phyloP scores from a whole-genome alignment of 2,113 vertebrate species.

The Odocoileus hemionus region DNA sequence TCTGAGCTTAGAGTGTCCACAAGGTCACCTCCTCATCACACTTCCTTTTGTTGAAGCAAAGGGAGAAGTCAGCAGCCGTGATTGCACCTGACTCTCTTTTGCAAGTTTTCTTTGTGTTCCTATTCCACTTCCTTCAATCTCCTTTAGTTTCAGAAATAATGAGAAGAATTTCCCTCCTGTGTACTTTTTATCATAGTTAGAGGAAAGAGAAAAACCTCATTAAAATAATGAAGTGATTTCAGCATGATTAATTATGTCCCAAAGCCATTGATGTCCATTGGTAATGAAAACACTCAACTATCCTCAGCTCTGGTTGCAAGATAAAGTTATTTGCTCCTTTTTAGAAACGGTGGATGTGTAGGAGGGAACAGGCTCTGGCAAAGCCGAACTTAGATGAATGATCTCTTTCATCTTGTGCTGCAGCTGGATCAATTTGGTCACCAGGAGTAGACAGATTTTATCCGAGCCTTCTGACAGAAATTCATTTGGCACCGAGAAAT shows the following conservation, averaged over 20 bases:
- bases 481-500: conserved; percentile 36
- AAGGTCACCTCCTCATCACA: background rate
- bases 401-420: conserved; percentile 36
- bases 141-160: conserved; percentile 69
- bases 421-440: conserved; percentile 44
- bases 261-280: conserved; percentile 56
- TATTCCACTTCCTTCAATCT: background rate
- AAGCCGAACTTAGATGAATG: background rate
- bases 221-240: conserved; percentile 75
- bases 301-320: background rate
- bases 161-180: conserved; percentile 36
- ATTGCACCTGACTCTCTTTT: background rate
- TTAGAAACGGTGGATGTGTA: background rate
- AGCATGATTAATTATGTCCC: conserved; percentile 54
- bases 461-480: conserved; percentile 31
- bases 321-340: conserved; percentile 19
- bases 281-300: conserved; percentile 51
- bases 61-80: conserved; percentile 17
- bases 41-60: conserved; percentile 18
- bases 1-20: background rate
- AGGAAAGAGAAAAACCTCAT: conserved; percentile 66
- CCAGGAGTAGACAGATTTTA: conserved; percentile 50
- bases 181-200: conserved; percentile 60
- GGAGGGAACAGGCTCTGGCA: conserved; percentile 26
- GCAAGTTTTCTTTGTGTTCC: background rate